Conservation (phyloP, 2,888 invertebrate species). For the Andrena praecox region DNA sequence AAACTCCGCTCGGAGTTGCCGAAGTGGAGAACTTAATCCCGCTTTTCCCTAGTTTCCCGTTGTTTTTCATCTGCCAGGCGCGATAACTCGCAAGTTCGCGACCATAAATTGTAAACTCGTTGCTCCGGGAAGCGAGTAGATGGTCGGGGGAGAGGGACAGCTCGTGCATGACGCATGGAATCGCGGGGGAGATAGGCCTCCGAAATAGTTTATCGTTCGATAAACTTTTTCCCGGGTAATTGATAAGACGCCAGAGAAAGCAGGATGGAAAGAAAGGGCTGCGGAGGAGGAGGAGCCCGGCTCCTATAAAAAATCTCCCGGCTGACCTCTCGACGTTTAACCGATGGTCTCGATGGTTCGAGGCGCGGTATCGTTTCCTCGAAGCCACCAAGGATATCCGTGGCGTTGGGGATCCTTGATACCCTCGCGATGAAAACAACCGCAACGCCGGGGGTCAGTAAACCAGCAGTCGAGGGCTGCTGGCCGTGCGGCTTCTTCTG, state of each 20-base stretch:
- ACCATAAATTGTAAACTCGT: too few species aligned
- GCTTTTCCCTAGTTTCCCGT: too few species aligned
- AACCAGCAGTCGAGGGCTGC: constrained; percentile 36
- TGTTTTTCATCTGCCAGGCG: too few species aligned
- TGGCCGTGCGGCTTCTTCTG: constrained; percentile 23
- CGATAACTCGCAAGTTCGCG: too few species aligned
- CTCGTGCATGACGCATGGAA: too few species aligned
- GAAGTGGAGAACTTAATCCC: too few species aligned
- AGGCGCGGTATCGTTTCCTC: not conserved
- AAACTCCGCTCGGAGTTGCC: too few species aligned
- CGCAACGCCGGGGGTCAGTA: constrained; percentile 49
- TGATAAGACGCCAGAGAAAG: not conserved
- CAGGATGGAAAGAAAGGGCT: not conserved
- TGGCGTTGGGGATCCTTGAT: not conserved
- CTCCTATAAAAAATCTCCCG: not conserved
- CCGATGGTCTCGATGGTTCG: not conserved
- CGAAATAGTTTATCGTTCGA: not conserved
- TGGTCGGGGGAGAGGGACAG: too few species aligned
- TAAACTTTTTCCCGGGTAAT: not conserved
- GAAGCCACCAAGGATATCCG: not conserved
- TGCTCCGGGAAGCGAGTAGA: too few species aligned
- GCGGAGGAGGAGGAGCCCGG: too few species aligned
- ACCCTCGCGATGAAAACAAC: constrained; percentile 17
- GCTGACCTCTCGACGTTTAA: not conserved
- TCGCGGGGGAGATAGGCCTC: too few species aligned